Base-by-base conservation (phyloP, 1,140 invertebrate species). In the Achatina immaculata region DNA sequence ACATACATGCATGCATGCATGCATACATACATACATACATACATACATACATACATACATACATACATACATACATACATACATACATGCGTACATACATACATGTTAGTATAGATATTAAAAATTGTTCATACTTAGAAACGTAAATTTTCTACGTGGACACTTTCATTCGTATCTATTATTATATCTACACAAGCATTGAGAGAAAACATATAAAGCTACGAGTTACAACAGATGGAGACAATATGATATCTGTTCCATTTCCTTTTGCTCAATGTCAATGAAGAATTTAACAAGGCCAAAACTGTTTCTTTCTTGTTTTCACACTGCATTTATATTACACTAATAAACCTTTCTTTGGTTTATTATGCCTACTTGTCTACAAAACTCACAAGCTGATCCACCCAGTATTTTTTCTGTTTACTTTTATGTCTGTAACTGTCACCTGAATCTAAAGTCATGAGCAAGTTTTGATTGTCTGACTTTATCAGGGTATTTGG, bases 61-160 rank as follows among this genome's bases (percentile, higher is more conserved):
- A 69, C 77, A 71, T 62, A 79, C 51, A 79, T 58, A 16, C 58
- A 68, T 28, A 73, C 48, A 68, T 28, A 36, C 38, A 31, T 31
- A 14, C 40, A 42, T 45, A 74, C 51, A n/a, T 42, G 11, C 38
- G 16, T 66, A 80, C 78, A 77, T 62, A 71, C 79, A 83, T 66
- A 80, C 65, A 72, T 69, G 40, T 24, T 28, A n/a, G 42, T 38
- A 72, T 51, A 38, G 51, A 48, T 38, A 72, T 16, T 36, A 43
- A 78, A 43, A 82, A 76, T 16, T 58, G 69, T 73, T 68, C 74
- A 55, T 76, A 69, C 38, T 66, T 73, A 42, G 55, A 55, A 14
- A 65, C 45, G 19, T 58, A 62, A 24, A 69, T 81, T 24, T 51
- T 45, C 42, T 81, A 77, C 31, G 77, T 66, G 48, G 71, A 73